Evolutionary conservation across 2,113 vertebrate genomes (phyloP), one percentile per base, ranked within the genome.

Genomic region (Misgurnus mizolepis): DNA sequence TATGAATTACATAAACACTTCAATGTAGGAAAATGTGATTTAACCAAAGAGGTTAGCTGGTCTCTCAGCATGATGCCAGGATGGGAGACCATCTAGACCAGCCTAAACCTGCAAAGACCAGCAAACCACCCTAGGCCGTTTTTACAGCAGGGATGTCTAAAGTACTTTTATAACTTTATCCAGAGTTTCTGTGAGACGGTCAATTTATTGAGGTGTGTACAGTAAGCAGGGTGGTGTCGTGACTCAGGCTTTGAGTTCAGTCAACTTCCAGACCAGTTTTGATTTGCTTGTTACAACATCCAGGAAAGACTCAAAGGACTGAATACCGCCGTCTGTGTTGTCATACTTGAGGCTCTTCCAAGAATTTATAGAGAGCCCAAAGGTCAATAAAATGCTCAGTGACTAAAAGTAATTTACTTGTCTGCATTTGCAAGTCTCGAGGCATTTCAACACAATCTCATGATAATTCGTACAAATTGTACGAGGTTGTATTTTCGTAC

Each of bases 231-330:
- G 47, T 53, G 49, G 5, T 7, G 34, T 47, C 56, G 14, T 56
- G 49, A 67, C 47, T 39, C 49, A 60, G 18, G 4, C 10, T 4
- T 60, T 50, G 5, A 40, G 15, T 67, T 67, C 55, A 45, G 64
- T 60, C 60, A n/a, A 58, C 3, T 1, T 72, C 53, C 34, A 81
- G 15, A 65, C 18, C 11, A 58, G 40, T 60, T 15, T 67, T 76
- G 50, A 58, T 49, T n/a, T 62, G 40, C 67, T 43, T 64, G 78
- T 39, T 55, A 22, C 71, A 64, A 5, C 14, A 17, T 53, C 14
- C 39, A 40, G 41, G 22, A 62, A 79, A 61, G 8, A 14, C 43
- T 69, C 56, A 78, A 18, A 60, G 39, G 50, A 62, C 14, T 50
- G 56, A 79, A 15, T 58, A 40, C 22, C 18, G 27, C 47, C 10